phyloP scores from a whole-genome alignment of 1,140 invertebrate species.

The Atta colombica region DNA sequence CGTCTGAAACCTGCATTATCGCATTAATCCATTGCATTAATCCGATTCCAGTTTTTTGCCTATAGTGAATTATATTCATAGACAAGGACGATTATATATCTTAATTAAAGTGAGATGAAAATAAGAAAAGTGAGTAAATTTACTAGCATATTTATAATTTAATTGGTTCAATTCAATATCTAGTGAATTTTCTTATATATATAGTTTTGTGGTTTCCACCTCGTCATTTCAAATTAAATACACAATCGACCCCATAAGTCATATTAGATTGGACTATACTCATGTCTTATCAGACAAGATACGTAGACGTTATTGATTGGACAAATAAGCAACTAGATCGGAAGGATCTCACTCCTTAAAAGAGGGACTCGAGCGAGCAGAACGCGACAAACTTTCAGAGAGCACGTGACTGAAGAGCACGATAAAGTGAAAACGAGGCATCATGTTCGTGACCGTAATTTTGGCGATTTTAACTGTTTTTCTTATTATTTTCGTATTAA shows the following conservation, averaged over 20 bases:
- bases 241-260: too few relatives aligned
- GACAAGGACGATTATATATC: too few relatives aligned
- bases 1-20: too few relatives aligned
- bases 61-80: neutral
- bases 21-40: neutral
- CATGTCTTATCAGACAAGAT: neutral
- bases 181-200: too few relatives aligned
- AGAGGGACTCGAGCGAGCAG: neutral
- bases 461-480: neutral
- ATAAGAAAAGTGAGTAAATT: too few relatives aligned
- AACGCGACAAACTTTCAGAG: neutral
- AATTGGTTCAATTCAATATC: too few relatives aligned
- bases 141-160: too few relatives aligned
- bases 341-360: neutral
- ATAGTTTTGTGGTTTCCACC: too few relatives aligned
- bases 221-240: too few relatives aligned
- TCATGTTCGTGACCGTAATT: neutral
- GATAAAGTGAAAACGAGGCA: neutral
- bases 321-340: too few relatives aligned
- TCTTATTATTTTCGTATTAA: neutral
- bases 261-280: neutral
- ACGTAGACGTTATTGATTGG: constrained; percentile 1
- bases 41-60: neutral
- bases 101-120: too few relatives aligned
- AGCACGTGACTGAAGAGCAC: too few relatives aligned